phyloP scores from a whole-genome alignment of 2,797 vertebrate species.

The Pangasius sanitwongsei region DNA sequence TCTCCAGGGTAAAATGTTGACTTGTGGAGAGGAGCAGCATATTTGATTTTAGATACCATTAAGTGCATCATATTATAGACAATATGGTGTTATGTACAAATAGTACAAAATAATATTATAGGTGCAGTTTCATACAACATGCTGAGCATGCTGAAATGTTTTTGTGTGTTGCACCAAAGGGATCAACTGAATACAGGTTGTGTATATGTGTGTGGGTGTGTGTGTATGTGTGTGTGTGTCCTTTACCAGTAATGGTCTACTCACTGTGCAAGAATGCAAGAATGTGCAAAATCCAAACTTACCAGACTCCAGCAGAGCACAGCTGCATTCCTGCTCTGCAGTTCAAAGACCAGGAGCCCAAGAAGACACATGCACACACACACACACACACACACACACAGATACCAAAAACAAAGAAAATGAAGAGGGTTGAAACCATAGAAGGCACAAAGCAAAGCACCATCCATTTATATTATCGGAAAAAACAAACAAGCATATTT shows the following conservation, averaged over 20 bases:
- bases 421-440: not conserved
- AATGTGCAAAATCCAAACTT: slow-evolving; percentile 64
- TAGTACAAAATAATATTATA: not conserved
- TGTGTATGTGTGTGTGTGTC: slow-evolving; percentile 14
- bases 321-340: slow-evolving; percentile 76
- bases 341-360: slow-evolving; percentile 71
- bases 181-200: not conserved
- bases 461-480: not conserved
- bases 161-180: not conserved
- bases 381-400: slow-evolving; percentile 30
- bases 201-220: not conserved
- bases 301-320: slow-evolving; percentile 71
- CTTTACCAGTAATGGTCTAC: slow-evolving; percentile 32
- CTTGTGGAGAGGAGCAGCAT: not conserved
- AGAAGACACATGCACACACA: slow-evolving; percentile 27
- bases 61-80: not conserved
- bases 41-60: not conserved
- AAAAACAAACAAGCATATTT: not conserved
- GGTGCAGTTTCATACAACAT: not conserved
- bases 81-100: not conserved
- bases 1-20: slow-evolving; percentile 3
- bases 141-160: not conserved
- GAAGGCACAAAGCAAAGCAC: not conserved
- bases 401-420: slow-evolving; percentile 1
- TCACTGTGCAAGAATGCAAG: slow-evolving; percentile 59